A percentile compares a stretch with the other conserved stretches of the same genome.
These are phyloP conservation scores for Glaucopsyche alexis DNA, from an alignment of 2,888 invertebrate species.

Conservation along the genomic window DNA sequence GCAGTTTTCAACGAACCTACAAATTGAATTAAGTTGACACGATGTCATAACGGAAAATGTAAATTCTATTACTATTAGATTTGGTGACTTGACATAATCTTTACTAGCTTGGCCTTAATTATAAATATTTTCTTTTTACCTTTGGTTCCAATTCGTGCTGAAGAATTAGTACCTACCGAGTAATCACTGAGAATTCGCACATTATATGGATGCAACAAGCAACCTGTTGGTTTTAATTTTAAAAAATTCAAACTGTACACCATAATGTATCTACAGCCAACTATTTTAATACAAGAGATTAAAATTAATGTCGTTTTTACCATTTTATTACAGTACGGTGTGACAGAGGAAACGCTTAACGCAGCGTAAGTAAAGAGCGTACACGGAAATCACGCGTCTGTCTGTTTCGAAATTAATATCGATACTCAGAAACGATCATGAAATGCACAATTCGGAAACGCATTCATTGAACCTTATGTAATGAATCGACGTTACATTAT, in stretches of 20 bases:
- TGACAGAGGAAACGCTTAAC: conserved; percentile 46
- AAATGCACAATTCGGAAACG: conserved; percentile 48
- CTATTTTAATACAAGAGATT: too few relatives aligned
- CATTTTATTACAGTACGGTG: conserved; percentile 40
- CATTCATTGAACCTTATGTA: conserved; percentile 25
- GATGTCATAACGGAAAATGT: not conserved
- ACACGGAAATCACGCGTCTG: conserved; percentile 49
- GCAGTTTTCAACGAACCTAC: not conserved
- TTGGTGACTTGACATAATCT: not conserved
- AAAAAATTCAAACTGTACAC: too few relatives aligned
- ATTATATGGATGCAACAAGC: too few relatives aligned
- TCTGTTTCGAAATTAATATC: conserved; percentile 50
- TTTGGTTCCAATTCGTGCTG: not conserved
- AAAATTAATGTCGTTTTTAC: too few relatives aligned
- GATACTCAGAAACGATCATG: conserved; percentile 50
- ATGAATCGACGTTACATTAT: not conserved
- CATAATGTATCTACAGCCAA: too few relatives aligned
- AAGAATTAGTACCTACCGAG: too few relatives aligned
- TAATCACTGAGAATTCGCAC: too few relatives aligned
- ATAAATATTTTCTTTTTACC: not conserved
- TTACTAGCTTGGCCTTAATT: not conserved
- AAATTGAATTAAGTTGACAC: not conserved
- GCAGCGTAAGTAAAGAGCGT: conserved; percentile 46
- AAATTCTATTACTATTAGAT: not conserved
- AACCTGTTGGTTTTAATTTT: too few relatives aligned